Conservation (phyloP, 1,140 invertebrate genomes). For the Drosophila trapezifrons region DNA sequence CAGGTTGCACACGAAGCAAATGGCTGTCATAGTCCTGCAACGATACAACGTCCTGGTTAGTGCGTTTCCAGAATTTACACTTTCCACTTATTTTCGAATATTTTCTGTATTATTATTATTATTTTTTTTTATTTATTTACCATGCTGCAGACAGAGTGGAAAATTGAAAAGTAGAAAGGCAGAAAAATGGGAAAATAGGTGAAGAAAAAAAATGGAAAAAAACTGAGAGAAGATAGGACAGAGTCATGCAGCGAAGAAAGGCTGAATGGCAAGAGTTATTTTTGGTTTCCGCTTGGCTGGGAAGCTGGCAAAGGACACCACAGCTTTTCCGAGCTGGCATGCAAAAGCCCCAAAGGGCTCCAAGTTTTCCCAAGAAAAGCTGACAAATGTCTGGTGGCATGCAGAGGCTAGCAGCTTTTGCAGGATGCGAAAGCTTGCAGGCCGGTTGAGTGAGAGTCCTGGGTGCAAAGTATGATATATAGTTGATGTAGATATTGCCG, state of each 20-base stretch:
- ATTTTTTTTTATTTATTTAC: too few relatives aligned
- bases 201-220: neutral
- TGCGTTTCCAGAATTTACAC: too few relatives aligned
- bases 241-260: conserved; percentile 28
- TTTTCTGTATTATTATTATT: neutral
- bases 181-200: neutral
- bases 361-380: conserved; percentile 9
- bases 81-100: neutral
- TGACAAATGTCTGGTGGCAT: neutral
- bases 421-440: conserved; percentile 12
- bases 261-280: conserved; percentile 32
- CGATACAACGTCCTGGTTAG: conserved; percentile 30
- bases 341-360: conserved; percentile 23
- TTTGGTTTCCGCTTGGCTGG: conserved; percentile 28
- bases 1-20: conserved; percentile 97
- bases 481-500: too few relatives aligned
- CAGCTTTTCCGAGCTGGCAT: conserved; percentile 14
- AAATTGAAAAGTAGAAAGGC: neutral
- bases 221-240: conserved; percentile 9
- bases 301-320: neutral
- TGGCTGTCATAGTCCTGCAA: conserved; percentile 94
- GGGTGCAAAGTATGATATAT: neutral
- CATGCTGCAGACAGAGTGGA: conserved; percentile 14
- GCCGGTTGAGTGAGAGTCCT: neutral
- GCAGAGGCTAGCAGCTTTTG: conserved; percentile 17